Evolutionary conservation across 2,113 vertebrate genomes (phyloP).

Genomic region (Perccottus glenii): DNA sequence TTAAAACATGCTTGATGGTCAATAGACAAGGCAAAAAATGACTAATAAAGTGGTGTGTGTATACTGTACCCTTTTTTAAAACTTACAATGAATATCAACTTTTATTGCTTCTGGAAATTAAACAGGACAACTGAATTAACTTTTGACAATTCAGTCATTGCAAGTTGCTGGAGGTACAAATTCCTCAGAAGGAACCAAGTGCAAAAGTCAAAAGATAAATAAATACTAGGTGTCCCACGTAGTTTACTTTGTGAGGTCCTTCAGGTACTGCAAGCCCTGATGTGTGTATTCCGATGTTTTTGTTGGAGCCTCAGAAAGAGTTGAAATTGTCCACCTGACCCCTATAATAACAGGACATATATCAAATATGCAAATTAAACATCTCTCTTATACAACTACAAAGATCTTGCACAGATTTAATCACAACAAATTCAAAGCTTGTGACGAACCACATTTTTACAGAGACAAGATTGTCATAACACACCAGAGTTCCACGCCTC

Average conservation of each 20-base stretch:
- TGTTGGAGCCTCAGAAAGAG: slow-evolving; percentile 86
- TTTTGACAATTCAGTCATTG: neutral
- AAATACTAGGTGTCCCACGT: slow-evolving; percentile 16
- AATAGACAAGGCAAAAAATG: neutral
- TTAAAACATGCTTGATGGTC: slow-evolving; percentile 30
- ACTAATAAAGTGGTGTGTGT: neutral
- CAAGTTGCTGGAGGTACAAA: slow-evolving; percentile 16
- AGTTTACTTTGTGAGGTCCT: slow-evolving; percentile 82
- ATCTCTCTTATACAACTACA: neutral
- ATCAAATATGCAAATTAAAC: too few species aligned
- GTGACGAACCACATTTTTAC: neutral
- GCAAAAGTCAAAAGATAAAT: slow-evolving; percentile 56
- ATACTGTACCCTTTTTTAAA: neutral
- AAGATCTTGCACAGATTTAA: neutral
- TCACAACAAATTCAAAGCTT: slow-evolving; percentile 2
- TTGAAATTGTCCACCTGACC: slow-evolving; percentile 81
- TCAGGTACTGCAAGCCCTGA: slow-evolving; percentile 85
- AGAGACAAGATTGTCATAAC: slow-evolving; percentile 3
- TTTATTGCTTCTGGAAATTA: neutral
- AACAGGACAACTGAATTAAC: neutral
- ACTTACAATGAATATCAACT: neutral
- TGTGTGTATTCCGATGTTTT: slow-evolving; percentile 81
- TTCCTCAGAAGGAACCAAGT: slow-evolving; percentile 43
- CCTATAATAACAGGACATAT: slow-evolving; percentile 75
- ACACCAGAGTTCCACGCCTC: slow-evolving; percentile 92